A percentile compares a stretch with the other conserved stretches of the same genome.
phyloP scores from a whole-genome alignment of 2,797 vertebrate species.

The Catostomus latipinnis region DNA sequence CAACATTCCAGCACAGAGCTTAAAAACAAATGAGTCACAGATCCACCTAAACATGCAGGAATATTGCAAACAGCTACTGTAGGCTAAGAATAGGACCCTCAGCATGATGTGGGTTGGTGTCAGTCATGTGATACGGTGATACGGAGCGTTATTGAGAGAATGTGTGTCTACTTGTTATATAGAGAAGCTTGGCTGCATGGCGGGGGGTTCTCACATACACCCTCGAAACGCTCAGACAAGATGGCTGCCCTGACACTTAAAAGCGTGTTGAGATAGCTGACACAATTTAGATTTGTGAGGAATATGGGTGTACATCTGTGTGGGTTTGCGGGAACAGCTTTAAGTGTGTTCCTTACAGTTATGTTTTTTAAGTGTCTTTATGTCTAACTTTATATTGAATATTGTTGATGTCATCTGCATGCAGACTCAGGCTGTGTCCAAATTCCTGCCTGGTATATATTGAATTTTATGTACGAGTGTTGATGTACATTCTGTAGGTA shows the following conservation, averaged over 20 bases:
- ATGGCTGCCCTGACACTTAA: slow-evolving; percentile 24
- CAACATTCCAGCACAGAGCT: slow-evolving; percentile 23
- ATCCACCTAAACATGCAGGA: slow-evolving; percentile 13
- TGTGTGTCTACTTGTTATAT: slow-evolving; percentile 31
- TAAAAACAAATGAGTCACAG: slow-evolving; percentile 34
- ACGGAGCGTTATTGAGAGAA: slow-evolving; percentile 15
- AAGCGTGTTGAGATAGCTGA: slow-evolving; percentile 25
- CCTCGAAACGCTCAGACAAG: slow-evolving; percentile 28
- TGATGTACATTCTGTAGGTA: too few relatives aligned
- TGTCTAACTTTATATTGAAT: not conserved
- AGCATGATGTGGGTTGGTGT: slow-evolving; percentile 26
- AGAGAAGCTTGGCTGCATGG: slow-evolving; percentile 29
- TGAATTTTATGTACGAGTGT: too few relatives aligned
- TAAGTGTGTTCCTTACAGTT: not conserved
- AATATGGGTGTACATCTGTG: not conserved
- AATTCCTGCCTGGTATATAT: not conserved
- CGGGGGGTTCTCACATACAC: slow-evolving; percentile 34
- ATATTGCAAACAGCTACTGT: slow-evolving; percentile 1
- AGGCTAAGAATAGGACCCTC: slow-evolving; percentile 22
- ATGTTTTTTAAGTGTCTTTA: too few relatives aligned
- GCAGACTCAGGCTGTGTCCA: not conserved
- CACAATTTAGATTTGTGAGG: slow-evolving; percentile 24
- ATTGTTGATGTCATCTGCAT: not conserved
- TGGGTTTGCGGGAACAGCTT: slow-evolving; percentile 14
- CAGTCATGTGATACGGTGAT: slow-evolving; percentile 15